Conservation (phyloP, 2,113 vertebrate species). For the Brachypteracias leptosomus region DNA sequence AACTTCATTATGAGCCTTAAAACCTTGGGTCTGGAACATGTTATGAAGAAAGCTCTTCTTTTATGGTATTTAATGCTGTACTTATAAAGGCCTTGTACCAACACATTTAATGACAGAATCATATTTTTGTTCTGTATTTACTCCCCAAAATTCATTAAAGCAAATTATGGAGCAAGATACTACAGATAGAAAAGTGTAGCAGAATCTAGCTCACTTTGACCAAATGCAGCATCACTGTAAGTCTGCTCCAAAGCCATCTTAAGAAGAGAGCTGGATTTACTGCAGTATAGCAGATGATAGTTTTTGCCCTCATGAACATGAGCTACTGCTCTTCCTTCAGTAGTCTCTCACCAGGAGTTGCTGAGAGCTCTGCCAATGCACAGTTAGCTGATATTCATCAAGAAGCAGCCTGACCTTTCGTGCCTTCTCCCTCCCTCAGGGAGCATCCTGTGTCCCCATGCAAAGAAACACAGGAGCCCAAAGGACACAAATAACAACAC, state of each 20-base stretch:
- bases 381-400: neutral
- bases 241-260: neutral
- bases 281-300: neutral
- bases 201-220: neutral
- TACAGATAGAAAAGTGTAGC: neutral
- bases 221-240: neutral
- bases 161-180: neutral
- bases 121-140: neutral
- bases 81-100: neutral
- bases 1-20: neutral
- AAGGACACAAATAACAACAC: neutral
- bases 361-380: neutral
- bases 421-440: accelerated
- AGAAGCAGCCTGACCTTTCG: neutral
- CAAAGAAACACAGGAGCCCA: neutral
- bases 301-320: neutral
- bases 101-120: neutral
- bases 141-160: neutral
- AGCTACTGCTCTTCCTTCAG: neutral
- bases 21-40: neutral
- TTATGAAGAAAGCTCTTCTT: neutral
- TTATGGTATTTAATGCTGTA: neutral
- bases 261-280: neutral
- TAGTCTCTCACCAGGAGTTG: neutral
- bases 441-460: neutral